These are phyloP conservation scores for Sprattus sprattus DNA, from an alignment of 2,113 vertebrate species.

Conservation along the genomic window DNA sequence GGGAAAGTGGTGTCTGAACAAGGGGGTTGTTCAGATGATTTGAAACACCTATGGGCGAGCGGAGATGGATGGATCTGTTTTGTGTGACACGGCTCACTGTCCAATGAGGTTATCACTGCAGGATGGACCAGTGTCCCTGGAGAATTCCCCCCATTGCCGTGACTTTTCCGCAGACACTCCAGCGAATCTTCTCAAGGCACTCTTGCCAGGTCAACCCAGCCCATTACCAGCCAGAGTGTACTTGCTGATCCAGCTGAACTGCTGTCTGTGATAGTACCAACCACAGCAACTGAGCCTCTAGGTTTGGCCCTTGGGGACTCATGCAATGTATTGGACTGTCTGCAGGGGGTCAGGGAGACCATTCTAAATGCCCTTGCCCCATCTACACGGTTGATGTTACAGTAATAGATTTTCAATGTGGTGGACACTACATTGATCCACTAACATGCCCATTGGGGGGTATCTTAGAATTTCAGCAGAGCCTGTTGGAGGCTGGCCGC, in stretches of 20 bases:
- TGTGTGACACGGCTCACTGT: neutral
- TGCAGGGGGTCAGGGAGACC: neutral
- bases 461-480: neutral
- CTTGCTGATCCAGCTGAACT: neutral
- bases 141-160: neutral
- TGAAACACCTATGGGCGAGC: constrained; percentile 22
- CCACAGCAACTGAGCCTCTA: neutral
- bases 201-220: neutral
- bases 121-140: neutral
- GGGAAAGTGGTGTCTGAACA: constrained; percentile 14
- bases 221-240: neutral
- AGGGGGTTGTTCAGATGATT: neutral
- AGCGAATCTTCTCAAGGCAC: neutral
- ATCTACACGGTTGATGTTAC: neutral
- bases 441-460: neutral
- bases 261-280: neutral
- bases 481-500: neutral
- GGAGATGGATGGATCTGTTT: constrained; percentile 9
- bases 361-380: constrained; percentile 5
- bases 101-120: neutral
- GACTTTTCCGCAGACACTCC: neutral
- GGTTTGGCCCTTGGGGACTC: neutral
- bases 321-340: neutral
- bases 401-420: neutral
- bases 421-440: neutral